These are phyloP conservation scores for Misgurnus anguillicaudatus DNA, from an alignment of 2,113 vertebrate species.

Conservation along the genomic window DNA sequence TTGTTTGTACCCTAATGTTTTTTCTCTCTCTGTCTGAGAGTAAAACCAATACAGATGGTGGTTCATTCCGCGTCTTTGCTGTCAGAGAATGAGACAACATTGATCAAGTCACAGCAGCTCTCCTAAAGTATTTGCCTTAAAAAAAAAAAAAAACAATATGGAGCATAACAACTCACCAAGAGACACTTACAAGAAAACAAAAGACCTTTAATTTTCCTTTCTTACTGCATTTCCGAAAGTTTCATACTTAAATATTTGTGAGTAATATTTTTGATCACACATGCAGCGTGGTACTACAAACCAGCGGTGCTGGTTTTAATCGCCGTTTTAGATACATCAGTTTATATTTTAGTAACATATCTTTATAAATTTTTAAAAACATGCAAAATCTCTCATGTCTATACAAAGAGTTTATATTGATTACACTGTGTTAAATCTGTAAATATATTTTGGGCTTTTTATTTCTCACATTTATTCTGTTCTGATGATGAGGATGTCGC, in stretches of 20 bases:
- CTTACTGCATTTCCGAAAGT: neutral
- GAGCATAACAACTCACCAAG: conserved; percentile 46
- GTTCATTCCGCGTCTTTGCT: conserved; percentile 73
- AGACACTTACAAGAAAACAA: conserved; percentile 39
- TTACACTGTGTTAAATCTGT: conserved; percentile 79
- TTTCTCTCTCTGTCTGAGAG: conserved; percentile 62
- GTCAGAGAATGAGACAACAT: conserved; percentile 68
- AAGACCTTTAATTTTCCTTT: conserved; percentile 20
- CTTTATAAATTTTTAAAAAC: conserved; percentile 45
- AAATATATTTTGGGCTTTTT: conserved; percentile 62
- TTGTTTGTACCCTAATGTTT: neutral
- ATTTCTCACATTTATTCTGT: conserved; percentile 50
- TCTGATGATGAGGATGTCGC: neutral
- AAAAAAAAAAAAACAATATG: conserved; percentile 52
- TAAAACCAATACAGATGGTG: conserved; percentile 71
- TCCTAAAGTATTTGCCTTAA: conserved; percentile 49
- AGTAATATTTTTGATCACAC: conserved; percentile 29
- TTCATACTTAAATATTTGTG: conserved; percentile 8
- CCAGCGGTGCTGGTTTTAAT: conserved; percentile 71
- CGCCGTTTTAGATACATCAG: conserved; percentile 49
- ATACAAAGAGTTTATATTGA: conserved; percentile 75
- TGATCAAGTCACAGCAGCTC: conserved; percentile 51
- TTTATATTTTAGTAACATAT: conserved; percentile 58
- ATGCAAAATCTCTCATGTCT: conserved; percentile 61
- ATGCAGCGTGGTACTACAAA: conserved; percentile 59